Conservation (phyloP, 2,888 invertebrate species). For the Sinotaia quadrata region DNA sequence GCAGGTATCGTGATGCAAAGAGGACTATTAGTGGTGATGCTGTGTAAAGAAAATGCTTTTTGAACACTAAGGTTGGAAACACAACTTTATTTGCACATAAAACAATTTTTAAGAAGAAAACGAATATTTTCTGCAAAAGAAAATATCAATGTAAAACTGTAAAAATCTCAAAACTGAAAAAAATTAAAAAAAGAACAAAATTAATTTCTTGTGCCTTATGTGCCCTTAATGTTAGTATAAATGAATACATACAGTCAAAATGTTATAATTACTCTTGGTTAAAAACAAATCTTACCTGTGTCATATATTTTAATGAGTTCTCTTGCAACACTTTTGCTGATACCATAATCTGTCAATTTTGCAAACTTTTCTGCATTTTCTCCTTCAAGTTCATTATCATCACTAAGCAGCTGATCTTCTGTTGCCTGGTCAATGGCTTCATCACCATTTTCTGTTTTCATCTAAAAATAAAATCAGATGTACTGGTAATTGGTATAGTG, state of each 20-base stretch:
- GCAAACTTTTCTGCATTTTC: constrained; percentile 85
- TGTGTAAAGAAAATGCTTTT: no score
- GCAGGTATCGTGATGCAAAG: no score
- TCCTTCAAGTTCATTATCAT: constrained; percentile 42
- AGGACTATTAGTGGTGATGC: no score
- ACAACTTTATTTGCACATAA: no score
- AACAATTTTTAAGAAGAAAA: no score
- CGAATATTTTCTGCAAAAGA: no score
- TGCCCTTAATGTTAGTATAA: neutral
- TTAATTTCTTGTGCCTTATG: neutral
- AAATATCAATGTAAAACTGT: neutral
- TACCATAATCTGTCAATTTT: constrained; percentile 95
- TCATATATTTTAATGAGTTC: constrained; percentile 98
- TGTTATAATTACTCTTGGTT: neutral
- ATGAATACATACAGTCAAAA: neutral
- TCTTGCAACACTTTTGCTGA: constrained; percentile 93
- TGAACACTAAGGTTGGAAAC: no score
- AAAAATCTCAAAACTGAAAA: neutral
- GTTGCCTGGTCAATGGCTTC: constrained; percentile 26
- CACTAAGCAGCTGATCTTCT: constrained; percentile 43
- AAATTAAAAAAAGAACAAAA: neutral
- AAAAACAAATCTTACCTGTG: constrained; percentile 78
- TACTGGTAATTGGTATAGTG: neutral
- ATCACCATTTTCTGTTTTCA: constrained; percentile 52
- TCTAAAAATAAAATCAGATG: neutral